phyloP scores from a whole-genome alignment of 2,113 vertebrate genomes.

The Delphinus delphis region DNA sequence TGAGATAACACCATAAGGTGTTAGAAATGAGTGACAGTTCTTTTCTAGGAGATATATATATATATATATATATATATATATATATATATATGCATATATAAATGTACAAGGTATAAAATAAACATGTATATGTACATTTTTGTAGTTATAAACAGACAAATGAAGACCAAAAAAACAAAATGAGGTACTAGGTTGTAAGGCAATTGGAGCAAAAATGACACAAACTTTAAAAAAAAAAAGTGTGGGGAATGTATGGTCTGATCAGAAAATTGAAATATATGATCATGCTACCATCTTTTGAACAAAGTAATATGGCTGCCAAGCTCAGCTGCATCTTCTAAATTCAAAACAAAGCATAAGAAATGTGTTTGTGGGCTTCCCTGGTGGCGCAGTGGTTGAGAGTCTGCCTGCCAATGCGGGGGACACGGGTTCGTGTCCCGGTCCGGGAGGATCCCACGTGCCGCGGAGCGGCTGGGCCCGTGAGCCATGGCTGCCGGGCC shows the following conservation, averaged over 20 bases:
- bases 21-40: constrained; percentile 37
- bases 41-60: not conserved
- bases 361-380: constrained; percentile 60
- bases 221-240: constrained; percentile 4
- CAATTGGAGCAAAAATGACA: constrained; percentile 37
- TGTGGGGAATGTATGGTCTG: not conserved
- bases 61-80: not conserved
- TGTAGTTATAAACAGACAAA: constrained; percentile 23
- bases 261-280: constrained; percentile 61
- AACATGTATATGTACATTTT: constrained; percentile 11
- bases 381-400: too few relatives aligned
- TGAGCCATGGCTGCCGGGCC: too few relatives aligned
- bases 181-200: not conserved
- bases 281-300: not conserved
- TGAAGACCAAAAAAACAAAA: not conserved
- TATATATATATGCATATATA: not conserved
- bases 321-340: constrained; percentile 49
- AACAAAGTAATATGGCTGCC: constrained; percentile 59
- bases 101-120: constrained; percentile 26
- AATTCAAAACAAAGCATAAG: constrained; percentile 69
- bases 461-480: too few relatives aligned
- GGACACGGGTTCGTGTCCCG: too few relatives aligned
- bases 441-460: too few relatives aligned
- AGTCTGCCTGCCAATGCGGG: too few relatives aligned
- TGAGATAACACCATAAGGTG: constrained; percentile 29